These are phyloP conservation scores for Desmodus rotundus DNA, from an alignment of 2,113 vertebrate species.

Conservation along the genomic window DNA sequence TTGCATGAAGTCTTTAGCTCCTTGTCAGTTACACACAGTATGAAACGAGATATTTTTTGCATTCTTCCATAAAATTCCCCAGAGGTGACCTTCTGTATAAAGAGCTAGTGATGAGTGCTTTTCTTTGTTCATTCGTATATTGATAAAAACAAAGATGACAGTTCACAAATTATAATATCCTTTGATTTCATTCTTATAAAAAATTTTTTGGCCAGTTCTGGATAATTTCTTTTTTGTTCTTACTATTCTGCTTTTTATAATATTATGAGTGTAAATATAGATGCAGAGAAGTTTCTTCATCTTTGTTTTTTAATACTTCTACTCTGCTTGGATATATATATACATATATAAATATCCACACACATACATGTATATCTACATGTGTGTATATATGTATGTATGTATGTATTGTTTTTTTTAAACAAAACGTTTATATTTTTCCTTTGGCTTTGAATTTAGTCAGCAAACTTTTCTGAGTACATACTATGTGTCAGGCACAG, in stretches of 20 bases:
- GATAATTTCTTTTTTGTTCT: neutral
- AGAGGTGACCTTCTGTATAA: neutral
- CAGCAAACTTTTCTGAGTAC: neutral
- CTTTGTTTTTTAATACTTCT: neutral
- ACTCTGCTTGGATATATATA: neutral
- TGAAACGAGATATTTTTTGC: neutral
- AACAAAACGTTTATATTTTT: neutral
- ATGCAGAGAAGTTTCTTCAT: neutral
- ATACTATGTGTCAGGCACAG: neutral
- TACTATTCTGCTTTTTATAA: neutral
- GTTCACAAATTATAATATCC: neutral
- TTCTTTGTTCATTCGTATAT: neutral
- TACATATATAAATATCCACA: too few relatives aligned
- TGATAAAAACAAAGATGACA: neutral
- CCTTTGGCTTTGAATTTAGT: neutral
- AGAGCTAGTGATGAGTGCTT: neutral
- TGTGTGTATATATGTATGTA: neutral
- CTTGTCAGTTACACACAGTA: neutral
- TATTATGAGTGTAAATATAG: neutral
- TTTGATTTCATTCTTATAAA: neutral
- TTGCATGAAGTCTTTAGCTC: neutral
- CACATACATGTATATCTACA: too few relatives aligned
- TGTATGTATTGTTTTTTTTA: neutral
- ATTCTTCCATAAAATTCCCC: neutral
- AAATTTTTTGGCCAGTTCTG: neutral